These are phyloP conservation scores for Drosophila parvula DNA, from an alignment of 1,140 invertebrate species.

Conservation along the genomic window DNA sequence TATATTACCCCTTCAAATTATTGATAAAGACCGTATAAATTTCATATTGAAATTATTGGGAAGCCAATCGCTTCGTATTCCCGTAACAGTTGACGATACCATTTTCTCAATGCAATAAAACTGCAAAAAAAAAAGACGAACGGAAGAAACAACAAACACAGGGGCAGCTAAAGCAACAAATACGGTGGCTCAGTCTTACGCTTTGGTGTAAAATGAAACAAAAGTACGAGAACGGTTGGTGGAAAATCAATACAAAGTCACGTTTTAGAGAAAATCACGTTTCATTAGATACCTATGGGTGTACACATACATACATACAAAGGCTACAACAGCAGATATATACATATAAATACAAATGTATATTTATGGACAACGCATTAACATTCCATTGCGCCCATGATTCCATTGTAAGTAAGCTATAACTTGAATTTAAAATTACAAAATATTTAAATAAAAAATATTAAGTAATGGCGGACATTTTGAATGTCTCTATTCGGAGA, in stretches of 20 bases:
- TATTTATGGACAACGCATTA: constrained; percentile 48
- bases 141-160: constrained; percentile 36
- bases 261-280: constrained; percentile 83
- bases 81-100: constrained; percentile 52
- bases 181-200: constrained; percentile 42
- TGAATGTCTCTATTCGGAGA: constrained; percentile 50
- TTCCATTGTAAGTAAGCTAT: constrained; percentile 68
- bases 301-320: constrained; percentile 30
- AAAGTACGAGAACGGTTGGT: constrained; percentile 70
- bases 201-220: constrained; percentile 67
- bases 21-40: constrained; percentile 22
- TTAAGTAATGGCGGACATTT: constrained; percentile 47
- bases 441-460: constrained; percentile 17
- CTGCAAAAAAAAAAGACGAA: constrained; percentile 18
- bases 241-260: constrained; percentile 84
- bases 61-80: constrained; percentile 50
- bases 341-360: constrained; percentile 14
- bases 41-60: constrained; percentile 34
- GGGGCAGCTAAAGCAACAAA: constrained; percentile 43
- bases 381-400: constrained; percentile 68
- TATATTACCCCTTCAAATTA: background rate
- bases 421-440: constrained; percentile 49
- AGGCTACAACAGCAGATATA: constrained; percentile 9
- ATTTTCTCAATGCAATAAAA: constrained; percentile 45
- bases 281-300: constrained; percentile 78